phyloP scores from a whole-genome alignment of 2,113 vertebrate genomes.

The Chloropsis hardwickii region DNA sequence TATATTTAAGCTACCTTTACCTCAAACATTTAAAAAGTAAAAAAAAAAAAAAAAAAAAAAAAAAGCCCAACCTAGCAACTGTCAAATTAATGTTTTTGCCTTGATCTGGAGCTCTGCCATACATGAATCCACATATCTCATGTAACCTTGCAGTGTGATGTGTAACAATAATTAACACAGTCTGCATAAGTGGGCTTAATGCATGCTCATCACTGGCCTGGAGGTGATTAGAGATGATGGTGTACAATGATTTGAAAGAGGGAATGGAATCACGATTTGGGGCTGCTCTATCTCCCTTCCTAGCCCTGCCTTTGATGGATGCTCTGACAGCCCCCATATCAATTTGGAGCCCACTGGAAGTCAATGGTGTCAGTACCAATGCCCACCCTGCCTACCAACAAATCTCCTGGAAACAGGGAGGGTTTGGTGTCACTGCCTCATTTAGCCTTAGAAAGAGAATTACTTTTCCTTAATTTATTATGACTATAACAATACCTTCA shows the following conservation, averaged over 20 bases:
- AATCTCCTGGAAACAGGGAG: fast-evolving
- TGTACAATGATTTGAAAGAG: background rate
- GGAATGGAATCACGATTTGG: background rate
- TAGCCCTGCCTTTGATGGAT: background rate
- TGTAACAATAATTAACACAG: background rate
- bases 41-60: background rate
- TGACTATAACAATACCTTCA: background rate
- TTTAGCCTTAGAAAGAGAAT: background rate
- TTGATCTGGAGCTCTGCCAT: background rate
- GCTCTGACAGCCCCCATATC: background rate
- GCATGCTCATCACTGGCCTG: background rate
- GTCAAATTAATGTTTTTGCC: background rate
- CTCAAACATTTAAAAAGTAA: background rate
- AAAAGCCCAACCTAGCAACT: background rate
- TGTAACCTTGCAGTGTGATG: background rate
- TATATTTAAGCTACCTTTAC: background rate
- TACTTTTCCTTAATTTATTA: background rate
- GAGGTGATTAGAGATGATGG: background rate
- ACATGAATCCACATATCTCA: background rate
- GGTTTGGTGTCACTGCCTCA: background rate
- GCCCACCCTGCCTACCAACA: background rate
- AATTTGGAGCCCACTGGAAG: background rate
- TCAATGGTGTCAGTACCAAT: fast-evolving
- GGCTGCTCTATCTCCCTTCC: background rate
- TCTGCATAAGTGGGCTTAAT: slow-evolving; percentile 3